These are phyloP conservation scores for Melierax canorus DNA, from an alignment of 2,113 vertebrate species.

Conservation along the genomic window DNA sequence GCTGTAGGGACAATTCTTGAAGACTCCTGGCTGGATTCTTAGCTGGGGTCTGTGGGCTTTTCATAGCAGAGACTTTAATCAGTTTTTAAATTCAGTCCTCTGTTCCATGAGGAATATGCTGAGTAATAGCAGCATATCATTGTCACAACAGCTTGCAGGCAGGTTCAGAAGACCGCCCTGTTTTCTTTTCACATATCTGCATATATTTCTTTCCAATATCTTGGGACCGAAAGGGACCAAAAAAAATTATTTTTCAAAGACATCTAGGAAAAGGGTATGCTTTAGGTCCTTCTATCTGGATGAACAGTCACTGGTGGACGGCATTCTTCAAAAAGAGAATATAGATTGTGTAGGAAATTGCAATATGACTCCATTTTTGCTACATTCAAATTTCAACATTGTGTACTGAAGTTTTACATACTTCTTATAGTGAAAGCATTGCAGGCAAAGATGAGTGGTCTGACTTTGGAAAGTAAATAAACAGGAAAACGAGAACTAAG, in stretches of 20 bases:
- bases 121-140: slow-evolving; percentile 2
- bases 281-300: neutral
- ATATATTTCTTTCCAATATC: neutral
- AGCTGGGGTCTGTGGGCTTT: neutral
- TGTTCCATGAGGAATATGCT: neutral
- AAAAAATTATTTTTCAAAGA: neutral
- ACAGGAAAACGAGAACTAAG: neutral
- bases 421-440: neutral
- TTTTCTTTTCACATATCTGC: neutral
- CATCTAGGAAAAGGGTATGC: neutral
- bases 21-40: neutral
- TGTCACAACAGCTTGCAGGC: neutral
- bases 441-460: neutral
- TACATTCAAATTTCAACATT: neutral
- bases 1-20: neutral
- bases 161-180: neutral
- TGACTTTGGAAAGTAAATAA: neutral
- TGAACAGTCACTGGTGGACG: neutral
- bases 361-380: neutral
- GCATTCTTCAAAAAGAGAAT: neutral
- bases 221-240: neutral
- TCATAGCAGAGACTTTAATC: neutral
- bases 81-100: neutral
- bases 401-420: neutral
- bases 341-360: neutral